A percentile compares a stretch with the other conserved stretches of the same genome.
phyloP scores from a whole-genome alignment of 1,140 invertebrate genomes.

The Batillaria attramentaria region DNA sequence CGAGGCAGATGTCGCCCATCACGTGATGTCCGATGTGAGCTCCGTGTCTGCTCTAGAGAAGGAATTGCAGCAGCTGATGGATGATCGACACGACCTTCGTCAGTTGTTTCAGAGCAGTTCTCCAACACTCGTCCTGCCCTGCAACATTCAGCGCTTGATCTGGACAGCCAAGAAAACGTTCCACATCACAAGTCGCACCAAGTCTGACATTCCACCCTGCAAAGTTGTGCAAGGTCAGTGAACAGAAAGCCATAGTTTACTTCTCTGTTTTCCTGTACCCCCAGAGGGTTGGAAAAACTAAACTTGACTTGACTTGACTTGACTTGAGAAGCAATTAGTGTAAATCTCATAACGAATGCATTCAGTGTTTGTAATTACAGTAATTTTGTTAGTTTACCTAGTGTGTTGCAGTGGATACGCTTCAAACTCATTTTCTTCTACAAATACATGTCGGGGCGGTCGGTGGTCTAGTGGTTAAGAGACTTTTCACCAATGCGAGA shows the following conservation, averaged over 20 bases:
- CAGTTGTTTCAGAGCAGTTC: constrained; percentile 80
- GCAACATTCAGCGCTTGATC: constrained; percentile 98
- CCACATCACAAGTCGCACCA: constrained; percentile 92
- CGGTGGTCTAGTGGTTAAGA: too few relatives aligned
- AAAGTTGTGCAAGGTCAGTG: constrained; percentile 85
- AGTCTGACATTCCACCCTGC: constrained; percentile 94
- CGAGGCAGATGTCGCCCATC: constrained; percentile 94
- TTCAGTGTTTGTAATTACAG: too few relatives aligned
- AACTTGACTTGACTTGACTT: too few relatives aligned
- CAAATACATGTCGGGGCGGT: too few relatives aligned
- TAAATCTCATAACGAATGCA: too few relatives aligned
- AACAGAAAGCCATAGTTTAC: neutral
- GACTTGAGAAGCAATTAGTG: too few relatives aligned
- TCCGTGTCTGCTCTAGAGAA: constrained; percentile 92
- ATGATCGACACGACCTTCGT: constrained; percentile 89
- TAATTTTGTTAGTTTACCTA: too few relatives aligned
- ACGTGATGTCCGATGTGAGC: constrained; percentile 92
- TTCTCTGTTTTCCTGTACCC: too few relatives aligned
- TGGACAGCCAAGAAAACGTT: constrained; percentile 99
- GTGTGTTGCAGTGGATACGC: too few relatives aligned
- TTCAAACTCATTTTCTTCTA: too few relatives aligned
- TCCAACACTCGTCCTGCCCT: constrained; percentile 89
- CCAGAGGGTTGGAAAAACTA: too few relatives aligned
- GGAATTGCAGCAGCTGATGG: constrained; percentile 95
- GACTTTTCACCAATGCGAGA: too few relatives aligned